A percentile compares a stretch with the other conserved stretches of the same genome.
phyloP scores from a whole-genome alignment of 2,797 vertebrate species.

The Cynodonichthys magdalenae region DNA sequence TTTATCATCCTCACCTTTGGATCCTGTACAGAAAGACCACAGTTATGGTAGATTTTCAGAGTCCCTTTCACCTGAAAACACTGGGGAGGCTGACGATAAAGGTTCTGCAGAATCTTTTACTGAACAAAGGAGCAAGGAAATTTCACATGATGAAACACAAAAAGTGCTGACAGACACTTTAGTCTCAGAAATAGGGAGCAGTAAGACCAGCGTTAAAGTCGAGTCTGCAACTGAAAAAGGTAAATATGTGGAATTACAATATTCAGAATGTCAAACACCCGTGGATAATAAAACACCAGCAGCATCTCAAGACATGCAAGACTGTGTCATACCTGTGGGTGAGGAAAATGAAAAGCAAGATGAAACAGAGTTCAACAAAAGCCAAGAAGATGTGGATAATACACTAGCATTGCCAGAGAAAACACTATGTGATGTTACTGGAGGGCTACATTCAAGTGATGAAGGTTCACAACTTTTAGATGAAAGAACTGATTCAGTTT shows the following conservation, averaged over 20 bases:
- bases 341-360: conserved; percentile 21
- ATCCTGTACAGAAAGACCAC: conserved; percentile 77
- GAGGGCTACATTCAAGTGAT: conserved; percentile 21
- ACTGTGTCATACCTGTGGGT: conserved; percentile 19
- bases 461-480: conserved; percentile 13
- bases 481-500: conserved; percentile 11
- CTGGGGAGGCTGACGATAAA: conserved; percentile 33
- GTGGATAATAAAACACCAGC: conserved; percentile 16
- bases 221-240: conserved; percentile 24
- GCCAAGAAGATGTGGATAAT: conserved; percentile 23
- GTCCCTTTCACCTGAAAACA: conserved; percentile 20
- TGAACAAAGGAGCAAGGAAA: conserved; percentile 31
- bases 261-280: conserved; percentile 23
- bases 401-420: conserved; percentile 15
- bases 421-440: conserved; percentile 22
- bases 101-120: conserved; percentile 22
- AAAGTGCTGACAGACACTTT: conserved; percentile 21
- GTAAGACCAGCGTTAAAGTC: conserved; percentile 4
- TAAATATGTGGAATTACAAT: conserved; percentile 28
- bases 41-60: conserved; percentile 76
- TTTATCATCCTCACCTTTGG: conserved; percentile 33
- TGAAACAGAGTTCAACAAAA: conserved; percentile 12
- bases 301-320: conserved; percentile 28
- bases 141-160: conserved; percentile 19
- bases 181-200: conserved; percentile 10